These are phyloP conservation scores for Lichenostomus cassidix DNA, from an alignment of 2,113 vertebrate species.

Conservation along the genomic window DNA sequence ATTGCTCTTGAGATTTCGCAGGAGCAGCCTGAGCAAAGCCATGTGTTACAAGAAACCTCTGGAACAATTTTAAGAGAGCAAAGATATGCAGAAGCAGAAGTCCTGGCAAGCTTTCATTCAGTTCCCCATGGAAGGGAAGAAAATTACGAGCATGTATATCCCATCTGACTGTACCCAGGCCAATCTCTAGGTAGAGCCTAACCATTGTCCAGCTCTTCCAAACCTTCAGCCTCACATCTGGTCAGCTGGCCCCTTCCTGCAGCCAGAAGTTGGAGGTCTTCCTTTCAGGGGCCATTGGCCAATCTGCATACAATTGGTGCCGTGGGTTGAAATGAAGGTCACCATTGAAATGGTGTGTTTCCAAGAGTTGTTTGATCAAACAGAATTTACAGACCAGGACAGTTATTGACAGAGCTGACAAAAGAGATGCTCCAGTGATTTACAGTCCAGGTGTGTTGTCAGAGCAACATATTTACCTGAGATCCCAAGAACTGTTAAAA, in stretches of 20 bases:
- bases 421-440: slow-evolving; percentile 69
- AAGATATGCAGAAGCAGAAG: slow-evolving; percentile 41
- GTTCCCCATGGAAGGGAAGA: neutral
- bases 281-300: neutral
- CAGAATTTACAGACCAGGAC: slow-evolving; percentile 46
- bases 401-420: slow-evolving; percentile 65
- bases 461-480: slow-evolving; percentile 58
- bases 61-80: neutral
- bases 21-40: slow-evolving; percentile 45
- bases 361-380: slow-evolving; percentile 55
- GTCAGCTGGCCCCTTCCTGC: neutral
- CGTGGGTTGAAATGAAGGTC: slow-evolving; percentile 68
- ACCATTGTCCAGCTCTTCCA: neutral
- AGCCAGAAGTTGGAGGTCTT: slow-evolving; percentile 12
- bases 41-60: slow-evolving; percentile 46
- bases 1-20: neutral
- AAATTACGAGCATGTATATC: neutral
- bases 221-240: slow-evolving; percentile 25
- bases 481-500: slow-evolving; percentile 56
- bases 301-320: slow-evolving; percentile 51
- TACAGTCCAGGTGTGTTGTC: slow-evolving; percentile 75
- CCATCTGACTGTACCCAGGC: slow-evolving; percentile 33
- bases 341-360: neutral
- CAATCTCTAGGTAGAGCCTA: slow-evolving; percentile 20
- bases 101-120: slow-evolving; percentile 37